Percentiles rank a stretch among this genome's conserved stretches.
Evolutionary conservation across 2,113 vertebrate species (phyloP).

Genomic region (Lagopus muta): DNA sequence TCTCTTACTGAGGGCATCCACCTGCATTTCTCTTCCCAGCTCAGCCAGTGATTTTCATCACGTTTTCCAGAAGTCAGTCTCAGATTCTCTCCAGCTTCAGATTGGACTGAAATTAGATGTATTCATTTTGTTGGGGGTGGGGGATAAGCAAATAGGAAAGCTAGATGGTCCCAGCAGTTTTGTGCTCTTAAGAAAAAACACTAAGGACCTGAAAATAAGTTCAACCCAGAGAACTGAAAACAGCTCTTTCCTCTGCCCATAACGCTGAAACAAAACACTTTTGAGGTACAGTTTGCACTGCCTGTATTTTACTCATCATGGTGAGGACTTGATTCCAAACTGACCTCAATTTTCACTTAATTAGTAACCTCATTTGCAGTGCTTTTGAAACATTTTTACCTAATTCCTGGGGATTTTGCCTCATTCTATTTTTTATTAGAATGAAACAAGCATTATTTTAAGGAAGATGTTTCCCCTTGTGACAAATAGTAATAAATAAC

Average conservation of each 20-base stretch:
- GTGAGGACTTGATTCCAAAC: neutral
- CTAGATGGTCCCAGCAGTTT: neutral
- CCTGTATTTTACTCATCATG: neutral
- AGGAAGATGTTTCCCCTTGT: neutral
- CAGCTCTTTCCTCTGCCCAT: neutral
- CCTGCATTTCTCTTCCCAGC: neutral
- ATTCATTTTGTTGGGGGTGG: neutral
- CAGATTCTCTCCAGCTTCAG: neutral
- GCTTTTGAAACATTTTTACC: slow-evolving; percentile 50
- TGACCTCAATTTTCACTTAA: slow-evolving; percentile 56
- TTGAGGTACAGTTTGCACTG: neutral
- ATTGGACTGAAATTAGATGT: neutral
- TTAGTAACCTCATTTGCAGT: slow-evolving; percentile 51
- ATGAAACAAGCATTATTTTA: neutral
- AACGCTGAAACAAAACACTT: neutral
- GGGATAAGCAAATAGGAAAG: neutral
- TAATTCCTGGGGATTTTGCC: slow-evolving; percentile 55
- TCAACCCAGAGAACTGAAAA: neutral
- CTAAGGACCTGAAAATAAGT: neutral
- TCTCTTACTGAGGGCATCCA: neutral
- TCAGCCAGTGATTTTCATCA: neutral
- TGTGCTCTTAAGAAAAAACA: neutral
- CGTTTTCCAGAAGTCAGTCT: neutral
- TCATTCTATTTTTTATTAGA: neutral
- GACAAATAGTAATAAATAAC: neutral